Base-by-base conservation (phyloP, 2,888 invertebrate genomes). In the Andrena dorsata region DNA sequence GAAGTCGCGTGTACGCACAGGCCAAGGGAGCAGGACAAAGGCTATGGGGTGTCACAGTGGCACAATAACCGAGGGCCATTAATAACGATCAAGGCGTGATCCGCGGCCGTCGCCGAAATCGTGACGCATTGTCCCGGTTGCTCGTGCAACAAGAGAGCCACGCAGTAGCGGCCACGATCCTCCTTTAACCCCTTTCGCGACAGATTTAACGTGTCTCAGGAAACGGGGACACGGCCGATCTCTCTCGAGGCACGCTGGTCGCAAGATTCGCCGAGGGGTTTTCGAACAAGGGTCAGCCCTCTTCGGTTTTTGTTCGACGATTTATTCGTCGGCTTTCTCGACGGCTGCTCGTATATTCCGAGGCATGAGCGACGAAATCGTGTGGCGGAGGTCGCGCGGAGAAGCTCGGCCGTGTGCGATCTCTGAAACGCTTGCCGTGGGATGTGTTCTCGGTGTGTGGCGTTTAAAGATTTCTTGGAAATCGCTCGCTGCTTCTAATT, bases 51-150 rank as follows among this genome's bases (percentile, higher is more conserved):
- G 69, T 80, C 71, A 63, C 63, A 20, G 28, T 61, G 64, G 73
- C 56, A 81, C 87, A 80, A 80, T 83, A 76, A 85, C 80, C 80
- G 65, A 32, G 23, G 35, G 63, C 80, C 86, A 87, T 87, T 87
- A 86, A 87, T 88, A 87, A 88, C 75, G 88, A 87, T 87, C 88
- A 86, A 84, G 84, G 68, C 76, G 72, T 77, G 87, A 84, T 88
- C 82, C 83, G 80, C 47, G 76, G 49, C 61, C 74, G 80, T 80
- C 83, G 82, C 76, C 80, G 86, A 88, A 84, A 87, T 86, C 84
- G 84, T 81, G 81, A 86, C 71, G 77, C 89, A 77, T 84, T 79
- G 83, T 78, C 49, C 71, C 76, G 30, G 66, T 68, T 3, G 68
- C 26, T 26, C 47, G 63, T 30, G 28, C 65, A 60, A 49, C 77